phyloP scores from a whole-genome alignment of 2,888 invertebrate species.

The Cloeon dipterum region DNA sequence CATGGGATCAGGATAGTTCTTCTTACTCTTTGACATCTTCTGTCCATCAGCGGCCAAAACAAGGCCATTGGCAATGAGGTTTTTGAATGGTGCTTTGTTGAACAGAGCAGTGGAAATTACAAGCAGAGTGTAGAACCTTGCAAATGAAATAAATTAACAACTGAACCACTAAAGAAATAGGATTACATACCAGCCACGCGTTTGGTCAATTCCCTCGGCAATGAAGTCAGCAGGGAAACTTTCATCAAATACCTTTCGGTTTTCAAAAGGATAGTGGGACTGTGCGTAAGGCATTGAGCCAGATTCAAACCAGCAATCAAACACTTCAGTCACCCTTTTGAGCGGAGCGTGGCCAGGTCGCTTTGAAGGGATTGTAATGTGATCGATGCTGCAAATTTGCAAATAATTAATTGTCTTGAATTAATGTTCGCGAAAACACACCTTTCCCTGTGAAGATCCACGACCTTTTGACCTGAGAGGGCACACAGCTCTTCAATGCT shows the following conservation, averaged over 20 bases:
- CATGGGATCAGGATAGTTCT: slow-evolving; percentile 95
- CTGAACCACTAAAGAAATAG: neutral
- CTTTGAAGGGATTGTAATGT: slow-evolving; percentile 75
- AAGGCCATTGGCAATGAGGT: slow-evolving; percentile 87
- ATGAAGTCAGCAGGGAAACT: slow-evolving; percentile 97
- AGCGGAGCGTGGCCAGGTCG: slow-evolving; percentile 64
- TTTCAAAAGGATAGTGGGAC: slow-evolving; percentile 89
- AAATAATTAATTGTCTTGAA: too few species aligned
- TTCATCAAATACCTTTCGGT: slow-evolving; percentile 63
- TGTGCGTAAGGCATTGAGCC: slow-evolving; percentile 99
- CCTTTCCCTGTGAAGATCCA: slow-evolving; percentile 83
- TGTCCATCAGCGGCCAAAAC: slow-evolving; percentile 93
- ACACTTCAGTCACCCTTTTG: slow-evolving; percentile 74
- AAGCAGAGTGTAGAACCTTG: slow-evolving; percentile 79
- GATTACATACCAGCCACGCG: slow-evolving; percentile 57
- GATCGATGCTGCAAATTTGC: slow-evolving; percentile 56
- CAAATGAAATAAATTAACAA: too few species aligned
- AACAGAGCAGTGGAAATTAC: slow-evolving; percentile 91
- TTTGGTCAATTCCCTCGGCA: slow-evolving; percentile 98
- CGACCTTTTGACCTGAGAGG: slow-evolving; percentile 58
- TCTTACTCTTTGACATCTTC: slow-evolving; percentile 98
- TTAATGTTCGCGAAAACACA: too few species aligned
- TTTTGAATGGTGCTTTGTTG: slow-evolving; percentile 92
- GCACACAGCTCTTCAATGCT: slow-evolving; percentile 77
- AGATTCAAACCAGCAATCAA: slow-evolving; percentile 99